A percentile compares a stretch with the other conserved stretches of the same genome.
Evolutionary conservation across 1,140 invertebrate species (phyloP).

Genomic region (Aradophagus sp.): DNA sequence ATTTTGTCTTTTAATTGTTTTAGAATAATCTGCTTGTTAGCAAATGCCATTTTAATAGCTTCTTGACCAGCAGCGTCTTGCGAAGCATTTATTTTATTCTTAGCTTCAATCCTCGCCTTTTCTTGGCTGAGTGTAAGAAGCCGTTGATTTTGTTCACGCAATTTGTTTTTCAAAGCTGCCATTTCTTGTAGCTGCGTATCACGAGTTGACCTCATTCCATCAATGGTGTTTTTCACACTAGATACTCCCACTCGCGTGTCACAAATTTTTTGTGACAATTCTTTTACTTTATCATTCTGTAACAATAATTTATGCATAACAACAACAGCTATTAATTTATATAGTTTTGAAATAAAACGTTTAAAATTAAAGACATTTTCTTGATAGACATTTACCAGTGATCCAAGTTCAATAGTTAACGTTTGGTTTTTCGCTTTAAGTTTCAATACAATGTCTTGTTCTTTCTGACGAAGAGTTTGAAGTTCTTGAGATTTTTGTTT

Average conservation of each 20-base stretch:
- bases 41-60: conserved; percentile 81
- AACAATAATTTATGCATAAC: conserved; percentile 25
- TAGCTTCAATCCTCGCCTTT: conserved; percentile 86
- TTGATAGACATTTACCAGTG: too few relatives aligned
- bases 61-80: conserved; percentile 75
- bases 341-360: too few relatives aligned
- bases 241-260: conserved; percentile 92
- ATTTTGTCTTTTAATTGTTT: conserved; percentile 90
- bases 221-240: conserved; percentile 95
- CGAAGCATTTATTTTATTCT: conserved; percentile 78
- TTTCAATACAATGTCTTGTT: conserved; percentile 91
- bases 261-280: conserved; percentile 90
- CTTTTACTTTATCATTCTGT: conserved; percentile 87
- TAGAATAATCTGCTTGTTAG: conserved; percentile 88
- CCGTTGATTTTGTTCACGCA: conserved; percentile 89
- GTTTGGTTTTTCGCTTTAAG: conserved; percentile 93
- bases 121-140: conserved; percentile 88
- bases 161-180: conserved; percentile 86
- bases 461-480: conserved; percentile 87
- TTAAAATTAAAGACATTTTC: too few relatives aligned
- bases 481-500: conserved; percentile 91
- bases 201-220: conserved; percentile 93
- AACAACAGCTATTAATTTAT: too few relatives aligned
- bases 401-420: conserved; percentile 86
- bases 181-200: conserved; percentile 94